phyloP scores from a whole-genome alignment of 2,113 vertebrate species.

The Hippolais icterina region DNA sequence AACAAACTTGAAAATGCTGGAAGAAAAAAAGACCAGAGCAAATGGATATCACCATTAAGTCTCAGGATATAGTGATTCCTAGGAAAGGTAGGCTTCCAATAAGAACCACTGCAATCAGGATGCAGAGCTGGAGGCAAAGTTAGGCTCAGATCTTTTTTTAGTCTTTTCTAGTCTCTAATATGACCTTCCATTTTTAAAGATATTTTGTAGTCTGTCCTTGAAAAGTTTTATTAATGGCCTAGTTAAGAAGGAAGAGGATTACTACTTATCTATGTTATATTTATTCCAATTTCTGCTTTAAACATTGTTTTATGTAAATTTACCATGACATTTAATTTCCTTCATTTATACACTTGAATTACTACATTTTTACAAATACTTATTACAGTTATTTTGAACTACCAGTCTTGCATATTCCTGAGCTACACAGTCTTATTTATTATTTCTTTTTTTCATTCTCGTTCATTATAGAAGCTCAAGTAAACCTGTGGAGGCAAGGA shows the following conservation, averaged over 20 bases:
- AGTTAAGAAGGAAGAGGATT: constrained; percentile 13
- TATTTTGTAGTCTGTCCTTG: background rate
- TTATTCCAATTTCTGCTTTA: constrained; percentile 32
- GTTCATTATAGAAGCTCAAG: background rate
- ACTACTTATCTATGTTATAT: constrained; percentile 26
- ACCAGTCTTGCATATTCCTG: background rate
- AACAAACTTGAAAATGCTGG: background rate
- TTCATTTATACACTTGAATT: constrained; percentile 39
- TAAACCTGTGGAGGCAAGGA: background rate
- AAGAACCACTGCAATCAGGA: background rate
- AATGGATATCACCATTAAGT: background rate
- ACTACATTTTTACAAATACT: constrained; percentile 4
- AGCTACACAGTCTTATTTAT: background rate
- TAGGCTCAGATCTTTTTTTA: background rate
- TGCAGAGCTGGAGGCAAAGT: background rate
- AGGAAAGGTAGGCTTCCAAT: background rate
- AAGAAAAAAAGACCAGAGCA: background rate
- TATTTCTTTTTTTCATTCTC: background rate
- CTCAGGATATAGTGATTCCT: background rate
- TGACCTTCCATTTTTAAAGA: background rate
- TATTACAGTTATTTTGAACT: constrained; percentile 2
- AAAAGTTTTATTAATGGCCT: constrained; percentile 10
- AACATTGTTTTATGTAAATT: constrained; percentile 47
- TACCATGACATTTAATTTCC: constrained; percentile 21
- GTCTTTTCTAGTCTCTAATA: background rate